A percentile compares a stretch with the other conserved stretches of the same genome.
Evolutionary conservation across 2,113 vertebrate genomes (phyloP).

Genomic region (Alethe diademata): DNA sequence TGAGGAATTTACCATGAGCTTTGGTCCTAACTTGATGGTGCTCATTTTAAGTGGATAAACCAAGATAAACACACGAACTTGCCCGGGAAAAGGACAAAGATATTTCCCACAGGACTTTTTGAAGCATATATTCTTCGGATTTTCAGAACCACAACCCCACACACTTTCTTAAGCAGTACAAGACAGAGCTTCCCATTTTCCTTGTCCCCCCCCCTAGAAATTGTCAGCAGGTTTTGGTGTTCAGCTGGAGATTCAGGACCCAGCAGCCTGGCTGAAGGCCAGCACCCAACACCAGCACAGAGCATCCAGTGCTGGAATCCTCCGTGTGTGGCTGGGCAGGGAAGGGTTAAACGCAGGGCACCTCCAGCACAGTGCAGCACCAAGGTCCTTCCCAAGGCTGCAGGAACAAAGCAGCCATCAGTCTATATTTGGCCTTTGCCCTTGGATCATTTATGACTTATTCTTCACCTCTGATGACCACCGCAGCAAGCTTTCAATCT

Average conservation of each 20-base stretch:
- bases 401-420: constrained; percentile 76
- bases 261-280: not conserved
- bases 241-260: not conserved
- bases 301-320: not conserved
- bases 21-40: not conserved
- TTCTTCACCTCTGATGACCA: constrained; percentile 75
- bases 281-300: rapidly evolving
- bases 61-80: not conserved
- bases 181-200: not conserved
- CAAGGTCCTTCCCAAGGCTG: constrained; percentile 73
- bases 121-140: not conserved
- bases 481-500: constrained; percentile 71
- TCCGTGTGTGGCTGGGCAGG: not conserved
- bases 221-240: not conserved
- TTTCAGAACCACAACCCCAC: not conserved
- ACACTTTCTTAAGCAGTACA: not conserved
- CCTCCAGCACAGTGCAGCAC: constrained; percentile 8
- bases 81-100: not conserved
- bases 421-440: constrained; percentile 81
- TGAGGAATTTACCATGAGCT: not conserved
- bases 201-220: not conserved
- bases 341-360: constrained; percentile 71
- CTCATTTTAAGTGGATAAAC: not conserved
- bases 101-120: not conserved
- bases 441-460: constrained; percentile 77